phyloP scores from a whole-genome alignment of 2,797 vertebrate genomes.

The Malurus leucopterus region DNA sequence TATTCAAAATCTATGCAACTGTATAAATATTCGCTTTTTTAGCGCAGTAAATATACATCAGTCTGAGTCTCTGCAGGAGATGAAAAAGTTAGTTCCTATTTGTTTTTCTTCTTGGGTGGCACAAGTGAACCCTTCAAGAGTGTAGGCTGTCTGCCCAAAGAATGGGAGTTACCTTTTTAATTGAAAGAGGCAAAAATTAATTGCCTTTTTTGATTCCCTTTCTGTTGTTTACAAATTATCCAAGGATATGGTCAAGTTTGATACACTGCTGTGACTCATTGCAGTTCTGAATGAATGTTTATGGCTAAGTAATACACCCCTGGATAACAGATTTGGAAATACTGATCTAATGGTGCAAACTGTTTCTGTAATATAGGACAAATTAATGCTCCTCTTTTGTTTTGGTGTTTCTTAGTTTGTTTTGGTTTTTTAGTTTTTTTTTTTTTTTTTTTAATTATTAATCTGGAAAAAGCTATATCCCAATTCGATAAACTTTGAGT shows the following conservation, averaged over 20 bases:
- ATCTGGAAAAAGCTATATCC: background rate
- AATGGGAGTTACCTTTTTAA: background rate
- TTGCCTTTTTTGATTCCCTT: background rate
- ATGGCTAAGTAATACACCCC: background rate
- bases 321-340: conserved; percentile 8
- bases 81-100: background rate
- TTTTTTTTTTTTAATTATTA: background rate
- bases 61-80: background rate
- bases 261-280: background rate
- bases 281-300: conserved; percentile 19
- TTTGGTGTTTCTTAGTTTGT: background rate
- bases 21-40: conserved; percentile 1
- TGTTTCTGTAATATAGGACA: background rate
- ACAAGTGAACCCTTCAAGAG: background rate
- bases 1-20: background rate
- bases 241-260: background rate
- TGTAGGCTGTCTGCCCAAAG: background rate
- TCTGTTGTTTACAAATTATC: conserved; percentile 6
- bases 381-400: background rate
- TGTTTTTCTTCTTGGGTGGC: background rate
- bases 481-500: background rate
- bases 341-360: background rate
- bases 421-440: background rate
- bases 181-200: background rate
- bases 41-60: background rate